Conservation (phyloP, 2,113 vertebrate genomes). For the Condylura cristata region DNA sequence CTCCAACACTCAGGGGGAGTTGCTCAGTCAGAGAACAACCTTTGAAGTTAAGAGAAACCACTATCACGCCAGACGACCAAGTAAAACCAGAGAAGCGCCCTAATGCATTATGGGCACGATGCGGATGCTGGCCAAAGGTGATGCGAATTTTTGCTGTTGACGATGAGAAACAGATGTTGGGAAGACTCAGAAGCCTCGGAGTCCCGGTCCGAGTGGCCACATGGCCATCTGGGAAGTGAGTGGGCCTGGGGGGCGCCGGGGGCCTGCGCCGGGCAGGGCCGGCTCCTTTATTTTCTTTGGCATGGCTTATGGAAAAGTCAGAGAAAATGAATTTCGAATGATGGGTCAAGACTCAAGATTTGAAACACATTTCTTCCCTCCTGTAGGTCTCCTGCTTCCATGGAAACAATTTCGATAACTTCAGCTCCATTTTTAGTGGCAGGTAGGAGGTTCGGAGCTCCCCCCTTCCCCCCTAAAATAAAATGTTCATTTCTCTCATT, state of each 20-base stretch:
- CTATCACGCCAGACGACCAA: slow-evolving; percentile 34
- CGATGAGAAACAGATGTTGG: slow-evolving; percentile 62
- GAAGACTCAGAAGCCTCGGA: neutral
- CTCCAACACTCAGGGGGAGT: neutral
- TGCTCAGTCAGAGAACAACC: neutral
- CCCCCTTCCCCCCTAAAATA: neutral
- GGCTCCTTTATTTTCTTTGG: slow-evolving; percentile 70
- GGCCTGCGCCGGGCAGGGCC: neutral
- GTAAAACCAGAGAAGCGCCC: neutral
- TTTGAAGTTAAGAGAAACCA: slow-evolving; percentile 43
- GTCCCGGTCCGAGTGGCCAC: neutral
- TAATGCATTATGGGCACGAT: slow-evolving; percentile 32
- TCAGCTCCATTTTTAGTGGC: neutral
- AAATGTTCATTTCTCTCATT: slow-evolving; percentile 23
- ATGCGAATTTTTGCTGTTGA: slow-evolving; percentile 58
- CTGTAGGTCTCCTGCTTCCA: slow-evolving; percentile 50
- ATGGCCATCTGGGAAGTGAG: neutral
- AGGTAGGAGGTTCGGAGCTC: neutral
- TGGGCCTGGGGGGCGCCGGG: neutral
- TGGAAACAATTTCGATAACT: slow-evolving; percentile 50
- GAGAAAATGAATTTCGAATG: slow-evolving; percentile 79
- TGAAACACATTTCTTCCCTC: slow-evolving; percentile 67
- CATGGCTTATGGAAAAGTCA: slow-evolving; percentile 69
- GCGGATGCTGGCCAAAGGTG: slow-evolving; percentile 25
- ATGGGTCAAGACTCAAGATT: slow-evolving; percentile 70